phyloP scores from a whole-genome alignment of 2,113 vertebrate species.

The Athene noctua region DNA sequence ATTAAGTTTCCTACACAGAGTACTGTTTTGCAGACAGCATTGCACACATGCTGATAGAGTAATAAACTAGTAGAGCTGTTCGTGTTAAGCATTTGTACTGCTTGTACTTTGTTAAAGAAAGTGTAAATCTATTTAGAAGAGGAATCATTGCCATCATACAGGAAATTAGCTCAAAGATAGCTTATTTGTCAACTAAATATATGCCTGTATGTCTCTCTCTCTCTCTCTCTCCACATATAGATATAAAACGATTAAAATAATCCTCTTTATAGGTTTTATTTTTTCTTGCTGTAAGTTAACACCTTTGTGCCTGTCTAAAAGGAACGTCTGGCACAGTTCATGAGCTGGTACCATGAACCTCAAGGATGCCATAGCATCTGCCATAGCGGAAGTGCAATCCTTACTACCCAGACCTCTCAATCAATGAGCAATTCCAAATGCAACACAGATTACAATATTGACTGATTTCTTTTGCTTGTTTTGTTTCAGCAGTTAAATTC shows the following conservation, averaged over 20 bases:
- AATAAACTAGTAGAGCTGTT: neutral
- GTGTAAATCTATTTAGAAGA: neutral
- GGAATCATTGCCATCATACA: neutral
- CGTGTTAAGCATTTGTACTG: neutral
- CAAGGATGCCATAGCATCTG: neutral
- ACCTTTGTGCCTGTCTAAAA: neutral
- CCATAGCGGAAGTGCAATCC: neutral
- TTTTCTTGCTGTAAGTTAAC: neutral
- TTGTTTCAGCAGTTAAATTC: neutral
- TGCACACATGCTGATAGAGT: neutral
- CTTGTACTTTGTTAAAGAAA: neutral
- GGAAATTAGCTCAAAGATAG: neutral
- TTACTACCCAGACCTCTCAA: neutral
- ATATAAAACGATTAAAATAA: neutral
- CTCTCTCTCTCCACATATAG: neutral
- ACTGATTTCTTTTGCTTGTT: neutral
- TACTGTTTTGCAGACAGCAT: neutral
- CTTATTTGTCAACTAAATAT: neutral
- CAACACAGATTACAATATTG: neutral
- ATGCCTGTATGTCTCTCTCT: neutral
- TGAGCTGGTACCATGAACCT: neutral
- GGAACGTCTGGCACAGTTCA: neutral
- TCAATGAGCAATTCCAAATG: neutral
- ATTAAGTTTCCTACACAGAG: neutral
- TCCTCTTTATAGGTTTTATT: neutral